A percentile compares a stretch with the other conserved stretches of the same genome.
Conservation (phyloP, 2,888 invertebrate genomes). For the Rhaphigaster nebulosa region DNA sequence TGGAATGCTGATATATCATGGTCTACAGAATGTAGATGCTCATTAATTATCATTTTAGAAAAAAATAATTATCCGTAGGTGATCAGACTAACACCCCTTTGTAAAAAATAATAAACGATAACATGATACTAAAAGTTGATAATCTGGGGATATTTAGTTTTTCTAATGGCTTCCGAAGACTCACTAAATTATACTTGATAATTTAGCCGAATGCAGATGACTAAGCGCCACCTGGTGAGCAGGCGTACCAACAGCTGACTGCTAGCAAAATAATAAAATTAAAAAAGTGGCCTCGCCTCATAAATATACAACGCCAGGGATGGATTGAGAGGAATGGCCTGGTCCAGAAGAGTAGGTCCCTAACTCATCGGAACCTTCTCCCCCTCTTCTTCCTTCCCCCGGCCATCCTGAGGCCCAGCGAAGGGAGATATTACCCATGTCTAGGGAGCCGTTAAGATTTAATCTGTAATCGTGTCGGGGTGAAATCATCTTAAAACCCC, state of each 20-base stretch:
- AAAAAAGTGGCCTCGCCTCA: neutral
- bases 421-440: neutral
- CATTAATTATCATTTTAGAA: no score
- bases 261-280: constrained; percentile 29
- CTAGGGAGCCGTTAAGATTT: constrained; percentile 6
- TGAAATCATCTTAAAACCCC: neutral
- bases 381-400: neutral
- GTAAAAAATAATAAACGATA: neutral
- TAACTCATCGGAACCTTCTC: neutral
- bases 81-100: no score
- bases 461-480: neutral
- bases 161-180: neutral
- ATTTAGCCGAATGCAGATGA: neutral
- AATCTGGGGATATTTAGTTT: neutral
- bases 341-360: neutral
- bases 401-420: no score
- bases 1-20: no score
- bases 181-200: constrained; percentile 9
- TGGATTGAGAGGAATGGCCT: neutral
- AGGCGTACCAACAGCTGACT: neutral
- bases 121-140: neutral
- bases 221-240: neutral
- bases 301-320: constrained; percentile 34
- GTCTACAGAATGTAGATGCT: no score
- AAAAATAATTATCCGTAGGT: no score